Conservation (phyloP, 2,888 invertebrate genomes). For the Ligdia adustata region DNA sequence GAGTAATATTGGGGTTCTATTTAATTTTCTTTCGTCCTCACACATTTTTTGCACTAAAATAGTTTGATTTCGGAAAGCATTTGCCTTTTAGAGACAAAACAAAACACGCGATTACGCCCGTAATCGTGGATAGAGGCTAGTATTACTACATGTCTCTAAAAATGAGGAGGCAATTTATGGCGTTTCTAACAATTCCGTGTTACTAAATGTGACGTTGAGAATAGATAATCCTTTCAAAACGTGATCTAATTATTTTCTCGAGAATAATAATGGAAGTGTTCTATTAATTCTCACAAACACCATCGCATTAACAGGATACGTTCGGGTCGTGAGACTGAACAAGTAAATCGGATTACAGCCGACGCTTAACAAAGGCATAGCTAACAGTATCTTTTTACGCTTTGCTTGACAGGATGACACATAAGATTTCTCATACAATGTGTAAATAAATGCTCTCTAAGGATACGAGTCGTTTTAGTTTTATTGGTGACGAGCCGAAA, state of each 20-base stretch:
- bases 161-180: no score
- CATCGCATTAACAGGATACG: slow-evolving; percentile 23
- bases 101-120: no score
- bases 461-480: slow-evolving; percentile 31
- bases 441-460: slow-evolving; percentile 17
- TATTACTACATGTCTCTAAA: no score
- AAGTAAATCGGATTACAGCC: slow-evolving; percentile 65
- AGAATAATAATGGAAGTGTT: slow-evolving; percentile 1
- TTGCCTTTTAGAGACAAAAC: no score
- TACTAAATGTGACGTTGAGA: no score
- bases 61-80: no score
- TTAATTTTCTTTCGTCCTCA: no score
- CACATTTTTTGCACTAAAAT: no score
- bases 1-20: slow-evolving; percentile 1
- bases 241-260: slow-evolving; percentile 6
- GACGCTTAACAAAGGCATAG: slow-evolving; percentile 51
- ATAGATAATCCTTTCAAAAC: neutral
- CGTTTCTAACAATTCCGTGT: no score
- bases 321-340: slow-evolving; percentile 55
- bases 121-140: no score
- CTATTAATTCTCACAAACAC: slow-evolving; percentile 20
- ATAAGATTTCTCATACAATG: slow-evolving; percentile 35
- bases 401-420: slow-evolving; percentile 38
- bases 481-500: slow-evolving; percentile 31
- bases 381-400: slow-evolving; percentile 34